These are phyloP conservation scores for Pantelozetes paolii DNA, from an alignment of 2,888 invertebrate species.

Conservation along the genomic window DNA sequence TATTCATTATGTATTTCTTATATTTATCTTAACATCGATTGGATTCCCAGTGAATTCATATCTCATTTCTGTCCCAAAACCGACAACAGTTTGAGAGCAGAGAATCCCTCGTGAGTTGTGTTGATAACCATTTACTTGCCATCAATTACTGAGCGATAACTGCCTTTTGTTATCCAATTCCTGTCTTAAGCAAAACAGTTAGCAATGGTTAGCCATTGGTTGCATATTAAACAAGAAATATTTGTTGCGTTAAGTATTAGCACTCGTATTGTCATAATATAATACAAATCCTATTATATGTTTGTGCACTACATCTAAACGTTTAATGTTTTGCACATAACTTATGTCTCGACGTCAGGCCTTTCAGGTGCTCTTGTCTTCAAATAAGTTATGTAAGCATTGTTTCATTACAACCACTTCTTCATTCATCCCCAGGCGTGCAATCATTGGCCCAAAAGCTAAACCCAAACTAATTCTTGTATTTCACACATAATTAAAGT, in stretches of 20 bases:
- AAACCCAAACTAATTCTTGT: not conserved
- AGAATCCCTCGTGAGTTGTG: slow-evolving; percentile 10
- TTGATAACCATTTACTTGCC: slow-evolving; percentile 19
- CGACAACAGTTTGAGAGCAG: slow-evolving; percentile 8
- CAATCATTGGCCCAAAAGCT: not conserved
- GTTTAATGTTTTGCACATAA: slow-evolving; percentile 12
- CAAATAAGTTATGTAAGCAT: slow-evolving; percentile 24
- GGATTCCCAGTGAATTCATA: not conserved
- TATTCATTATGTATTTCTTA: not conserved
- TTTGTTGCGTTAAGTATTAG: not conserved
- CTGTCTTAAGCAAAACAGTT: slow-evolving; percentile 22
- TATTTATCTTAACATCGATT: not conserved
- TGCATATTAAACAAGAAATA: slow-evolving; percentile 28
- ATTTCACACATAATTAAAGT: not conserved
- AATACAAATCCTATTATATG: slow-evolving; percentile 21
- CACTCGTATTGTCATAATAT: not conserved
- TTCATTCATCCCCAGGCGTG: slow-evolving; percentile 12
- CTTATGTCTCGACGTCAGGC: not conserved
- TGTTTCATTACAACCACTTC: slow-evolving; percentile 22
- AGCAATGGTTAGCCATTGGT: slow-evolving; percentile 9
- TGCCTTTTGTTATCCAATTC: slow-evolving; percentile 21
- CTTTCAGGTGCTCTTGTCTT: slow-evolving; percentile 24
- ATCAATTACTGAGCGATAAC: slow-evolving; percentile 21
- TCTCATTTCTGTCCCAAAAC: slow-evolving; percentile 23
- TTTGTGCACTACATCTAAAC: slow-evolving; percentile 12